phyloP scores from a whole-genome alignment of 2,797 vertebrate species.

The Macroramphosus scolopax region DNA sequence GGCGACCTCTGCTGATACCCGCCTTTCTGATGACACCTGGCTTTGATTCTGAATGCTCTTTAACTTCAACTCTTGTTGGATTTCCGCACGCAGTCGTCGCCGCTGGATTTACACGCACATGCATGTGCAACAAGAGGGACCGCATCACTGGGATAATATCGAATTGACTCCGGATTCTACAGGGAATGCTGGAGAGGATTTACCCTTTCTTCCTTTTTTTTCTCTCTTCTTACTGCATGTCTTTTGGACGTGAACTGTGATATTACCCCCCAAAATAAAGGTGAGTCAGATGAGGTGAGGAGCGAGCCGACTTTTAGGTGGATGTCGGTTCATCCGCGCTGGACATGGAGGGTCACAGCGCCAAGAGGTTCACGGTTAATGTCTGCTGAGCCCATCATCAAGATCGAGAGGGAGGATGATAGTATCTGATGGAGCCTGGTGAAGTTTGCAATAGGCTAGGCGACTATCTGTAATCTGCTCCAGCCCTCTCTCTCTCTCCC shows the following conservation, averaged over 20 bases:
- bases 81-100: constrained; percentile 14
- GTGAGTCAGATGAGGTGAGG: constrained; percentile 57
- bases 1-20: constrained; percentile 12
- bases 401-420: constrained; percentile 58
- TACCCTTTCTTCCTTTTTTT: constrained; percentile 8
- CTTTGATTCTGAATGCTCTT: constrained; percentile 22
- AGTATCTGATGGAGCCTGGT: constrained; percentile 52
- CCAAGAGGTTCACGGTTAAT: constrained; percentile 46
- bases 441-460: constrained; percentile 70
- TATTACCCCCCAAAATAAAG: too few relatives aligned
- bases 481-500: constrained; percentile 25
- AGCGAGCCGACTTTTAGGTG: constrained; percentile 68
- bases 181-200: constrained; percentile 57
- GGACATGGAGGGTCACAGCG: constrained; percentile 33
- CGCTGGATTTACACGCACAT: constrained; percentile 60
- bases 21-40: neutral
- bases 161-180: constrained; percentile 69
- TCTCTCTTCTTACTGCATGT: neutral
- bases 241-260: too few relatives aligned
- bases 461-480: too few relatives aligned
- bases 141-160: constrained; percentile 72
- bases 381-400: constrained; percentile 45
- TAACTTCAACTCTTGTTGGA: constrained; percentile 53
- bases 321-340: constrained; percentile 64
- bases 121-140: constrained; percentile 57